These are phyloP conservation scores for Platycnemis pennipes DNA, from an alignment of 2,888 invertebrate species.

Conservation along the genomic window DNA sequence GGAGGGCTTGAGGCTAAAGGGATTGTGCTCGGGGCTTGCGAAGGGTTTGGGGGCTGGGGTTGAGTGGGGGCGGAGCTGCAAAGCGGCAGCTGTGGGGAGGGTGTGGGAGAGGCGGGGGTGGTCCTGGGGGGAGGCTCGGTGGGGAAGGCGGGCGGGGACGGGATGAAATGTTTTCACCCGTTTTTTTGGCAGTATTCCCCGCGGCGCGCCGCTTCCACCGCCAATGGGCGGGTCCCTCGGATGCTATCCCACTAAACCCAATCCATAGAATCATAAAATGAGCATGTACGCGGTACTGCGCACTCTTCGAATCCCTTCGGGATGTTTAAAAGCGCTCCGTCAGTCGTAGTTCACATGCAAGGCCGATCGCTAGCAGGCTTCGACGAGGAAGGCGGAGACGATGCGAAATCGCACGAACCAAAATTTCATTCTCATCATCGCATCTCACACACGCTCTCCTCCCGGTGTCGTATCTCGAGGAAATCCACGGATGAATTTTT, in stretches of 20 bases:
- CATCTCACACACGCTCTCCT: background rate
- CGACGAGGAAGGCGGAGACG: background rate
- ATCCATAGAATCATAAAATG: slow-evolving; percentile 32
- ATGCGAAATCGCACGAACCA: background rate
- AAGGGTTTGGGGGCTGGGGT: background rate
- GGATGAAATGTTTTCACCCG: slow-evolving; percentile 8
- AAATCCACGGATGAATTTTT: background rate
- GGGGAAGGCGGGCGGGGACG: background rate
- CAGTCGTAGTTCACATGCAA: background rate
- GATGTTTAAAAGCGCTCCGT: background rate
- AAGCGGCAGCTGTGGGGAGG: background rate
- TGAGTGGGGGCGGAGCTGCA: background rate
- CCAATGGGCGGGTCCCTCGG: background rate
- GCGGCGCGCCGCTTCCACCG: background rate
- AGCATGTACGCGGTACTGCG: background rate
- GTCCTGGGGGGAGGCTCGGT: background rate
- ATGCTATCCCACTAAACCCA: background rate
- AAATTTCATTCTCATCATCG: background rate
- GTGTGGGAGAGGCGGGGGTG: background rate
- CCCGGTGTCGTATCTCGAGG: background rate
- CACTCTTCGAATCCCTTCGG: background rate
- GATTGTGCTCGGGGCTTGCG: background rate
- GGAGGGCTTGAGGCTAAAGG: background rate
- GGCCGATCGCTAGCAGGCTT: too few species aligned
- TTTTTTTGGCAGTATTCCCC: background rate